Percentiles rank a stretch among this genome's conserved stretches.
Conservation (phyloP, 92 coral and sea anemone genomes). For the Paragorgia papillata region DNA sequence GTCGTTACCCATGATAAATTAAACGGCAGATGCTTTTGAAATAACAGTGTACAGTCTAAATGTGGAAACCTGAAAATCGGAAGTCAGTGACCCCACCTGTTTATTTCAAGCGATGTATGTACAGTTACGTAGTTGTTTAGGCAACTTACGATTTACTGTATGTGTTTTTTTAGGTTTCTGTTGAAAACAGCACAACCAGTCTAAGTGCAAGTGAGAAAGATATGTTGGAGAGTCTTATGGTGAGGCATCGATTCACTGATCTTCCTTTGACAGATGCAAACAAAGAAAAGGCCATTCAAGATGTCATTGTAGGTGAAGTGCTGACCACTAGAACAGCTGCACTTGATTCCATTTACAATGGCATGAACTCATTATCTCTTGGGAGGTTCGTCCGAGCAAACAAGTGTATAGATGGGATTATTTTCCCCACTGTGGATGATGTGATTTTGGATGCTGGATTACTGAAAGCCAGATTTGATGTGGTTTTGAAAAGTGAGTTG, state of each 20-base stretch:
- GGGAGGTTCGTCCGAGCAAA: conserved; percentile 30
- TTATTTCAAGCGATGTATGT: too few species aligned
- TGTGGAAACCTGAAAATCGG: too few species aligned
- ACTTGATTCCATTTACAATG: conserved; percentile 12
- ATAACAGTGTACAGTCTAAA: too few species aligned
- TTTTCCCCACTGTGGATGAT: neutral
- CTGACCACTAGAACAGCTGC: conserved; percentile 6
- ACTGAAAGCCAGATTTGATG: neutral
- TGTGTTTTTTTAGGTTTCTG: too few species aligned
- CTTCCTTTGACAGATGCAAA: conserved; percentile 4
- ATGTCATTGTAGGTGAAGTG: conserved; percentile 28
- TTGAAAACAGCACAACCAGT: too few species aligned
- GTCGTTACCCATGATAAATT: too few species aligned
- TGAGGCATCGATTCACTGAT: conserved; percentile 28
- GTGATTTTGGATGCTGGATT: neutral
- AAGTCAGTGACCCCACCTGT: too few species aligned
- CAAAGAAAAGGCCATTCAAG: conserved; percentile 28
- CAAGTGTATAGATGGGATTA: neutral
- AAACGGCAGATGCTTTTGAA: too few species aligned
- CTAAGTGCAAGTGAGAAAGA: too few species aligned
- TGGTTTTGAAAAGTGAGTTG: neutral
- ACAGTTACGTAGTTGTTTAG: too few species aligned
- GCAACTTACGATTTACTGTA: too few species aligned
- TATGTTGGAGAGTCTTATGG: conserved; percentile 6
- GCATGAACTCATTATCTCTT: conserved; percentile 2